Evolutionary conservation across 2,888 invertebrate species (phyloP), one percentile per base, ranked within the genome.

Genomic region (Trilocha varians): DNA sequence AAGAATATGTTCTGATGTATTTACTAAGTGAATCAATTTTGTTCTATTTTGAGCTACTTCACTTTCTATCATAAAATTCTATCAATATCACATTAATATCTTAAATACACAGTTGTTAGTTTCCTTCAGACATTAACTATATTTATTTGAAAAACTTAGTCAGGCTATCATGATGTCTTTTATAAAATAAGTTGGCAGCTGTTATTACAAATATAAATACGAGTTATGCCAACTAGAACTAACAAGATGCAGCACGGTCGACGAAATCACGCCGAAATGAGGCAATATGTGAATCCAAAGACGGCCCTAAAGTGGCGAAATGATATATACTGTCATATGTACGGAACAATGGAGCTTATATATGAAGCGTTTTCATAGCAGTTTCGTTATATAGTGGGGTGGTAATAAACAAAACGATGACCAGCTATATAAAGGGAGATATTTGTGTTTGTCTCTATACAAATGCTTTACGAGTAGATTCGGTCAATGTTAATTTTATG

Each of bases 301-400:
- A 60, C 58, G 68, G 64, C 63, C 56, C 55, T 67, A 65, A 70
- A 65, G 71, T 65, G 71, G 59, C 59, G 50, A 65, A 63, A 70
- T 70, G 71, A 70, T 70, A 64, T 60, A 71, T 70, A 57, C 51
- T 49, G 52, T 48, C 49, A 49, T 49, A 49, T 53, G 45, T 52
- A 50, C 53, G 55, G 54, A 49, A 60, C 62, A 60, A 68, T 63
- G 63, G 42, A 57, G 50, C 49, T 59, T 59, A 60, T 61, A 53
- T 62, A 62, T 55, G 57, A 53, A 53, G 44, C 53, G 55, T 59
- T 59, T 62, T 52, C 58, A 61, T 66, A 59, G 55, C 56, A 60
- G 63, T 66, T 65, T 65, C 58, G 56, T 60, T 62, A 59, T 61
- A 59, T 57, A 49, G 55, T 57, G 61, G 59, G 58, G 50, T 17